phyloP scores from a whole-genome alignment of 2,113 vertebrate genomes.

The Menura novaehollandiae region DNA sequence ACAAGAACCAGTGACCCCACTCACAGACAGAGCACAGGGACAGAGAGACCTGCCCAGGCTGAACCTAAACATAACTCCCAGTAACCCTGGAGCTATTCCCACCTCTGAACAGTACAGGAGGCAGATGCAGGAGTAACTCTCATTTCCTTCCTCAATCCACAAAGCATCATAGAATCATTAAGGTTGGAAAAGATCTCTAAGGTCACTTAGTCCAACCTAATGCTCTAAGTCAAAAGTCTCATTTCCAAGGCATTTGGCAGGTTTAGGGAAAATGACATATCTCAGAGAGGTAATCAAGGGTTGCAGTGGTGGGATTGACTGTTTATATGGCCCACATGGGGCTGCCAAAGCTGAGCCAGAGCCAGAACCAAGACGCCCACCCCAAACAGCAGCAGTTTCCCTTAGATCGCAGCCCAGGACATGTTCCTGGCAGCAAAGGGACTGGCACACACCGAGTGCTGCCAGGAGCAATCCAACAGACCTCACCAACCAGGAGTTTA shows the following conservation, averaged over 20 bases:
- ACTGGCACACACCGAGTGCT: not conserved
- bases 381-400: not conserved
- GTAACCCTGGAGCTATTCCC: not conserved
- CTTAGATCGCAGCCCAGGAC: fast-evolving
- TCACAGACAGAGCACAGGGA: not conserved
- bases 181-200: not conserved
- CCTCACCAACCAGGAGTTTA: not conserved
- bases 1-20: not conserved
- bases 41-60: not conserved
- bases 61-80: not conserved
- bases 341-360: not conserved
- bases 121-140: not conserved
- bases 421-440: not conserved
- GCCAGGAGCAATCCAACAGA: not conserved
- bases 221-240: not conserved
- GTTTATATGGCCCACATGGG: not conserved
- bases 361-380: fast-evolving
- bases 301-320: not conserved
- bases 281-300: not conserved
- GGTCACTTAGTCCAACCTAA: not conserved
- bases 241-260: not conserved
- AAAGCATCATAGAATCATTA: not conserved
- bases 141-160: not conserved
- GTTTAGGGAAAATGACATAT: not conserved
- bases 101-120: not conserved